Base-by-base conservation (phyloP, 2,113 vertebrate genomes). In the Coracopsis vasa region DNA sequence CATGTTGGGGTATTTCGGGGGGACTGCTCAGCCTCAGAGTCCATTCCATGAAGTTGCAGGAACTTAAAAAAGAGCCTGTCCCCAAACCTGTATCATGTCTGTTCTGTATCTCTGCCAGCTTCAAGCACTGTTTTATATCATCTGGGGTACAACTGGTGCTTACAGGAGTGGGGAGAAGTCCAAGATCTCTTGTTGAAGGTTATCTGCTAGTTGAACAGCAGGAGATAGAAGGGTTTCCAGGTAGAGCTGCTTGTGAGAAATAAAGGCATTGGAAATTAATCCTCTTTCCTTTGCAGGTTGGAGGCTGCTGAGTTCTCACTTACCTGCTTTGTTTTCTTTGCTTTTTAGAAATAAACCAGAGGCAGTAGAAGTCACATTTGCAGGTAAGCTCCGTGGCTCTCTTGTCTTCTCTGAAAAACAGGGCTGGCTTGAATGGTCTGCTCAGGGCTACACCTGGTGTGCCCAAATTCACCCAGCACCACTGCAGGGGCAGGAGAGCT, bases 291-390 rank as follows among this genome's bases (percentile, higher is more conserved):
- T 94, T 70, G 90, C 90, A 92, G 70, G 64, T 89, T 80, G 80
- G n/a, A 88, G 29, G 47, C 39, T 91, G 56, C 53, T 75, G 67
- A 66, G 13, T 65, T 92, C 35, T 73, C 61, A 82, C 56, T 95
- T 80, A 90, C 75, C 17, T 96, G 21, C 19, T 86, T 82, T 91
- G 48, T 95, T 96, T 82, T 60, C 51, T 85, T 94, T 96, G 31
- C 58, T 94, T 94, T 95, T 89, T 93, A 99, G 99, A 97, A 99
- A 99, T 95, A 99, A 99, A 95, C 99, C 99, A 95, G 99, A 99
- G 95, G 99, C 99, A 74, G 99, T 99, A 92, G 99, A 99, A 97
- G 99, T 99, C 95, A 99, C 99, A 23, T 99, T 99, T 98, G 99
- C 99, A 98, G 99, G 99, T 99, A 98, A 98, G 98, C 62, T 66